Base-by-base conservation (phyloP, 2,888 invertebrate species). In the Dynastes maya region DNA sequence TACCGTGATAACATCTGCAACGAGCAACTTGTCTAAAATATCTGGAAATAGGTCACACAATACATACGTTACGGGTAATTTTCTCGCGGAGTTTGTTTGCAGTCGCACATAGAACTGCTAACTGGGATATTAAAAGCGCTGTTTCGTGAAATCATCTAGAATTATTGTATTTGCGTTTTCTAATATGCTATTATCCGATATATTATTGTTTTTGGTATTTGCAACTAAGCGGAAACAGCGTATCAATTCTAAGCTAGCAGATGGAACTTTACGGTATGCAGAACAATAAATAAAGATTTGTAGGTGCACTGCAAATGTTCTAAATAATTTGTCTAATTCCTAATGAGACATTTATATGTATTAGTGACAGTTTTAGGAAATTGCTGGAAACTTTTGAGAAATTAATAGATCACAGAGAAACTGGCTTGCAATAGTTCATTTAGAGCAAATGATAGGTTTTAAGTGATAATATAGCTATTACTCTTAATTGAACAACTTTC, bases 21-120 rank as follows among this genome's bases (percentile, higher is more conserved):
- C 40, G 65, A 65, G 53, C 53, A 55, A 51, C 3, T 71, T 71
- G 16, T 55, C 53, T 71, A 55, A 71, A 71, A 71, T 70, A 71
- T 51, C 53, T 13, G 29, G 49, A 71, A 71, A 53, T 71, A 53
- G 70, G 70, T 51, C 53, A 22, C 51, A 71, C n/a, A 32, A 29
- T 71, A 71, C 32, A 71, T 53, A 71, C 32, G 55, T 71, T 49
- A 68, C 45, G 55, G 55, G 45, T 49, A 61, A 61, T 22, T 61
- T 29, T 29, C 65, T 37, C 11, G 65, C 65, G 63, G 6, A 8
- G 6, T 63, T 37, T 65, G 16, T 29, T 55, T 32, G 13, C 37
- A n/a, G 29, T 16, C 5, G 53, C 27, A 71, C 29, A 55, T 32
- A 71, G 51, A 71, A 55, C 55, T 55, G 32, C 29, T n/a, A 53